Evolutionary conservation across 2,797 vertebrate species (phyloP), one percentile per base, ranked within the genome.

Genomic region (Gobionotothen gibberifrons): DNA sequence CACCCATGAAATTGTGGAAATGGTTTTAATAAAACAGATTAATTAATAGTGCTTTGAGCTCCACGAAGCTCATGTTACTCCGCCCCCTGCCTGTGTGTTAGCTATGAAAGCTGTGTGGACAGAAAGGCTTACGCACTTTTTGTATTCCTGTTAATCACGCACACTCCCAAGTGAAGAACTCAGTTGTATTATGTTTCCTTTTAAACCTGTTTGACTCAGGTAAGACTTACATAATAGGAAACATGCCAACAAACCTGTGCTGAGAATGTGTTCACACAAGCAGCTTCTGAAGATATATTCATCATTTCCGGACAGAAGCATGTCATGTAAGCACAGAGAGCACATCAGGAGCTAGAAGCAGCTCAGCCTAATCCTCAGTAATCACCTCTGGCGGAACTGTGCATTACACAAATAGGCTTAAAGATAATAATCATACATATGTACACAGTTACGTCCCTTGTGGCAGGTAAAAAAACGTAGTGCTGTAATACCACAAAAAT

Each of bases 101-200:
- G 19, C 22, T 52, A 19, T 75, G 52, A 76, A 71, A 59, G 60
- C 46, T 72, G 53, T 78, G 49, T 44, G 10, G 6, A 70, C 36
- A 87, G n/a, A 77, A 63, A 68, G 58, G 47, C 36, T 78, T 82
- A n/a, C 77, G 10, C 14, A 39, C 21, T 69, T 21, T 67, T 56
- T 67, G 61, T 81, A 15, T 74, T 58, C 29, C 43, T 67, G 29
- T 58, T 61, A 71, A 54, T 22, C 43, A 51, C 54, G 74, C 39
- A 76, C 86, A 79, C 88, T 86, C 90, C 90, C 82, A 72, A 21
- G 22, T 56, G 19, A 89, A 78, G 85, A 88, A 89, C 78, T 88
- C 22, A 17, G 15, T 62, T 59, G 65, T 66, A 52, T 82, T 40
- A 73, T 59, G 14, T 63, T 54, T 44, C 48, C 16, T 49, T 69